Conservation (phyloP, 2,888 invertebrate species). For the Pedicia rivosa region DNA sequence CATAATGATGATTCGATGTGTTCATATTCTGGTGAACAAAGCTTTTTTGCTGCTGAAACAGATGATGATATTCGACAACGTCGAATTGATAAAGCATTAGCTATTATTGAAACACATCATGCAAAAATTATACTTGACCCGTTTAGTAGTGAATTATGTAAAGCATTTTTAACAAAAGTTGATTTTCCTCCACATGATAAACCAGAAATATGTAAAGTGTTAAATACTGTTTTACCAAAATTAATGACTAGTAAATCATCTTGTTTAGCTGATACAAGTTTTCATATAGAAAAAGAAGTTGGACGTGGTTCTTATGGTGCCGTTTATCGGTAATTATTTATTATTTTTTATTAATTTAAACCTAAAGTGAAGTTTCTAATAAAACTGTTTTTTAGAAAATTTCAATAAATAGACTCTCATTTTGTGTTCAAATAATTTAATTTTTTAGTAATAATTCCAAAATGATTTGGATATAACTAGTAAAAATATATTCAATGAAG, state of each 20-base stretch:
- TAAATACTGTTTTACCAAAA: conserved; percentile 42
- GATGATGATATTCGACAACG: conserved; percentile 26
- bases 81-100: conserved; percentile 25
- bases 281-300: conserved; percentile 54
- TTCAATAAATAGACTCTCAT: no score
- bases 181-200: conserved; percentile 52
- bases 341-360: no score
- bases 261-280: conserved; percentile 39
- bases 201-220: conserved; percentile 39
- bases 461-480: no score
- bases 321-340: conserved; percentile 50
- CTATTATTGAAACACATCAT: conserved; percentile 25
- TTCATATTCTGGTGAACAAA: conserved; percentile 25
- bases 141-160: conserved; percentile 57
- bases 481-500: background rate
- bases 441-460: no score
- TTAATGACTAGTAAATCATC: conserved; percentile 36
- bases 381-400: background rate
- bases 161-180: conserved; percentile 52
- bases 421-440: no score
- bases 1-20: conserved; percentile 23
- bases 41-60: conserved; percentile 27
- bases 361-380: no score
- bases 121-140: conserved; percentile 49
- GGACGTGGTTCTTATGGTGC: conserved; percentile 81